Percentiles rank a stretch among this genome's conserved stretches.
These are phyloP conservation scores for Sarcophilus harrisii DNA, from an alignment of 2,797 vertebrate species.

Conservation along the genomic window DNA sequence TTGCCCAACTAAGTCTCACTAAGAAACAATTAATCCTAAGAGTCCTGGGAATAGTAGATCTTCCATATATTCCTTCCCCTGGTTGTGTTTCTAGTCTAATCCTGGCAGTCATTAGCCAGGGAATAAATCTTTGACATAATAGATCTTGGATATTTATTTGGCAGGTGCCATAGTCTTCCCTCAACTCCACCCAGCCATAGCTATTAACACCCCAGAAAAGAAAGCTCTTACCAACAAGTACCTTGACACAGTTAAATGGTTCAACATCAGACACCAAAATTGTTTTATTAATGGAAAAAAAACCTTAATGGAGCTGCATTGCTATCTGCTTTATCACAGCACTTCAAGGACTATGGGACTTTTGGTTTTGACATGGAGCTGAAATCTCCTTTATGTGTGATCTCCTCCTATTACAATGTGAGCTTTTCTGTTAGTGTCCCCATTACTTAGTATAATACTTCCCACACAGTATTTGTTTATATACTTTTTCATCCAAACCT, in stretches of 20 bases:
- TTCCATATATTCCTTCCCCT: not conserved
- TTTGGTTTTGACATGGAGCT: not conserved
- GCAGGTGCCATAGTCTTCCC: not conserved
- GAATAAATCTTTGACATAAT: not conserved
- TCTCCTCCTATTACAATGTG: not conserved
- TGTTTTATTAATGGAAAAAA: not conserved
- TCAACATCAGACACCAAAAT: not conserved
- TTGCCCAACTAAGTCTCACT: not conserved
- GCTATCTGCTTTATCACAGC: not conserved
- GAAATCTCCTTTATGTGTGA: not conserved
- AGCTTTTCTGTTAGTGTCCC: not conserved
- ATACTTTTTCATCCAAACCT: not conserved
- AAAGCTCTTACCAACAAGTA: not conserved
- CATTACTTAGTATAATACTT: not conserved
- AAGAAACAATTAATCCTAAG: not conserved
- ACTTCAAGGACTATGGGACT: not conserved
- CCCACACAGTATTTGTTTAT: not conserved
- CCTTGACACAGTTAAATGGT: not conserved
- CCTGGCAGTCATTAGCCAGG: not conserved
- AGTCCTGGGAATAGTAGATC: not conserved
- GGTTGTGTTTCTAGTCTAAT: not conserved
- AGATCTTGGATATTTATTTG: not conserved
- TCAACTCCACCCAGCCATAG: not conserved
- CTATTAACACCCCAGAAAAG: not conserved
- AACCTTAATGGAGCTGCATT: not conserved